Evolutionary conservation across 2,797 vertebrate genomes (phyloP), one percentile per base, ranked within the genome.

Genomic region (Coreius guichenoti): DNA sequence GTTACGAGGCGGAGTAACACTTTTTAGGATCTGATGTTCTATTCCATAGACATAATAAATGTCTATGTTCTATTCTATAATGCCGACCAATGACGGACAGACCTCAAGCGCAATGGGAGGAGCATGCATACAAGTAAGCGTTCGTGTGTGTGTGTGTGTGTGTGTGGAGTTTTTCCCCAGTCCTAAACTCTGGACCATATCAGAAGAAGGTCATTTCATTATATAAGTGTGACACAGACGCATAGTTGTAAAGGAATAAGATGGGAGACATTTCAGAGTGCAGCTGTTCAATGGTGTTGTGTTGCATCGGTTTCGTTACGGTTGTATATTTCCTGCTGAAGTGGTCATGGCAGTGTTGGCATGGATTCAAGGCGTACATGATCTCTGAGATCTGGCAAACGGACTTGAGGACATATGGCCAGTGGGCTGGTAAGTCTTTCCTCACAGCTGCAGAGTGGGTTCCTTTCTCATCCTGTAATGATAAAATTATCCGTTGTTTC

Each of bases 381-480:
- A 73, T 94, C 51, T 95, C 95, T 23, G 79, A 88, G 9, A 12
- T 92, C 56, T 95, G 94, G 94, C 89, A 88, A 49, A 88, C 90
- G 63, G 91, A 95, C 76, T 82, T 96, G 49, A 92, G 84, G 82
- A 88, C 26, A 12, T 94, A 91, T 29, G 95, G 95, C 1, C 90
- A 90, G 87, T 96, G 95, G 95, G 95, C 95, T 93, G 95, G 95
- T 96, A 92, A 92, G 43, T 2, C 11, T 5, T 16, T 86, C 76
- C 76, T 19, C 84, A 17, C 81, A 96, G 96, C 96, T 90, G 94
- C 61, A 45, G 36, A 45, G 14, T 9, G 31, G 16, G 17, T 31
- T 65, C 36, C 23, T 65, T n/a, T 78, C 12, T n/a, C 11, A 4
- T 63, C 9, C 14, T 26, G 23, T 19, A 43, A 39, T 69, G 4